A percentile compares a stretch with the other conserved stretches of the same genome.
Conservation (phyloP, 2,888 invertebrate species). For the Ecliptopera silaceata region DNA sequence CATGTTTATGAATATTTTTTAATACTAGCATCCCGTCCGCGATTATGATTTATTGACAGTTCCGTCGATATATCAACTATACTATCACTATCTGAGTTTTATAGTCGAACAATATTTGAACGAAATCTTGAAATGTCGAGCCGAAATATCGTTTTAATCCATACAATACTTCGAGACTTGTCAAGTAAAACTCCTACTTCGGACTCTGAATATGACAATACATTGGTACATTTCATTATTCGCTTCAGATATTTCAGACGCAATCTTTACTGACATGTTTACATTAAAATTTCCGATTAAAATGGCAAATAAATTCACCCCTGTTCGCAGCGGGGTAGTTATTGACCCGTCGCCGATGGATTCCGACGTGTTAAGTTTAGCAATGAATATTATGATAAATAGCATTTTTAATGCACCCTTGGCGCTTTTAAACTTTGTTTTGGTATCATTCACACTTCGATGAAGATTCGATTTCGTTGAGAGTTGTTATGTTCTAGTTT, state of each 20-base stretch:
- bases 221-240: neutral
- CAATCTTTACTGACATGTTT: conserved; percentile 10
- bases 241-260: neutral
- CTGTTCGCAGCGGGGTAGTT: conserved; percentile 23
- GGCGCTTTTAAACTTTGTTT: neutral
- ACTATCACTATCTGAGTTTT: too few relatives aligned
- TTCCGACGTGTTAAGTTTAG: conserved; percentile 40
- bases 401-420: conserved; percentile 36
- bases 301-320: conserved; percentile 26
- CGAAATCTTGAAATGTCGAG: too few relatives aligned
- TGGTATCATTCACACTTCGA: neutral
- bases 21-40: too few relatives aligned
- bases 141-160: too few relatives aligned
- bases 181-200: too few relatives aligned
- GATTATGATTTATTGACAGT: too few relatives aligned
- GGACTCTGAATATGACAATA: neutral
- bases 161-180: too few relatives aligned
- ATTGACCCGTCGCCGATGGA: conserved; percentile 44
- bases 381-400: conserved; percentile 45
- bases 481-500: too few relatives aligned
- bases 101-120: too few relatives aligned
- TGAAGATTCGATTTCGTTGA: too few relatives aligned
- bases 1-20: too few relatives aligned
- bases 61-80: too few relatives aligned
- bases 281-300: conserved; percentile 18